A percentile compares a stretch with the other conserved stretches of the same genome.
Conservation (phyloP, 2,888 invertebrate species). For the Plebejus melissa region DNA sequence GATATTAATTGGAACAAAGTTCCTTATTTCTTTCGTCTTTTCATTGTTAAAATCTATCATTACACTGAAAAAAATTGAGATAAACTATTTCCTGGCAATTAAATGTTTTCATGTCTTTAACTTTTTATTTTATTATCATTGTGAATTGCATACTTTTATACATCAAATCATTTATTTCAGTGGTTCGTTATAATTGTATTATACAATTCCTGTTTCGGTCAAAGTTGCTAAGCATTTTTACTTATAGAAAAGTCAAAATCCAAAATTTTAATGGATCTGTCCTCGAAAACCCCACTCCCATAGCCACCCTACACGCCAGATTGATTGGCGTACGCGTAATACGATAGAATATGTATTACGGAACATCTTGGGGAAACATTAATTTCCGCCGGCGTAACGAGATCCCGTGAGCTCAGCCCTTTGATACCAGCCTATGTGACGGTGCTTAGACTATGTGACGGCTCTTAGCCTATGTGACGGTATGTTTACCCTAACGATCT, state of each 20-base stretch:
- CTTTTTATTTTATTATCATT: too few relatives aligned
- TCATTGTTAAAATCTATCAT: too few relatives aligned
- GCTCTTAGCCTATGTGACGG: background rate
- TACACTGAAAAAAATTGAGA: too few relatives aligned
- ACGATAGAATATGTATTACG: slow-evolving; percentile 34
- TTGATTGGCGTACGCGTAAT: slow-evolving; percentile 32
- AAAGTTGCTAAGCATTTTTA: too few relatives aligned
- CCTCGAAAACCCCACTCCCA: background rate
- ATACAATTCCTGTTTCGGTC: too few relatives aligned
- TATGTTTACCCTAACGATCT: background rate
- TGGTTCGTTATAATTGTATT: too few relatives aligned
- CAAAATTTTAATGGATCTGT: background rate
- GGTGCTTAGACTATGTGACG: background rate
- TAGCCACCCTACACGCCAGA: slow-evolving; percentile 11
- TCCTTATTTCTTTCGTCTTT: too few relatives aligned
- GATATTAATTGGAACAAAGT: too few relatives aligned
- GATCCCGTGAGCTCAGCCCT: slow-evolving; percentile 37
- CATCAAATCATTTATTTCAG: too few relatives aligned
- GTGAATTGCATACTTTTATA: too few relatives aligned
- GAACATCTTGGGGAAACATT: slow-evolving; percentile 37
- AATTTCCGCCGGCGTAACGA: slow-evolving; percentile 42
- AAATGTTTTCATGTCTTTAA: too few relatives aligned
- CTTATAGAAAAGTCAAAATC: background rate
- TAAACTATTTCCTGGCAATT: too few relatives aligned
- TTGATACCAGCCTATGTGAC: slow-evolving; percentile 31